Percentiles rank a stretch among this genome's conserved stretches.
These are phyloP conservation scores for Spodoptera frugiperda DNA, from an alignment of 1,140 invertebrate genomes.

Conservation along the genomic window DNA sequence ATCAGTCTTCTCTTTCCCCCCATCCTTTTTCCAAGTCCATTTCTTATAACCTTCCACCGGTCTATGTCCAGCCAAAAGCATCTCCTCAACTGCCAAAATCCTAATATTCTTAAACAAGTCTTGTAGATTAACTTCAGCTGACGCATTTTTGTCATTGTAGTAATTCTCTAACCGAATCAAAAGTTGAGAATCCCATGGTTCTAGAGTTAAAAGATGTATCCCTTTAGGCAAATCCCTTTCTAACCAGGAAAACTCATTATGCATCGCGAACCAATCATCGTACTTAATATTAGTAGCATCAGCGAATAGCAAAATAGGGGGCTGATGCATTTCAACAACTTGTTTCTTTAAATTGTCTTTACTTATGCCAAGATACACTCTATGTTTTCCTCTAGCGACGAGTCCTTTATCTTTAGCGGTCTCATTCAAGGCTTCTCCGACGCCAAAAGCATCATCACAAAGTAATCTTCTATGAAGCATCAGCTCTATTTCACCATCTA, in stretches of 20 bases:
- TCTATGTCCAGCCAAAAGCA: slow-evolving; percentile 90
- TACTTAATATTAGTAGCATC: slow-evolving; percentile 57
- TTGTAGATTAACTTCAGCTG: slow-evolving; percentile 64
- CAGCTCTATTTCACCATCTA: slow-evolving; percentile 91
- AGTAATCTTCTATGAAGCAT: slow-evolving; percentile 96
- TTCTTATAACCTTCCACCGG: slow-evolving; percentile 84
- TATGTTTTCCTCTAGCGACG: slow-evolving; percentile 92
- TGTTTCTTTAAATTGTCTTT: slow-evolving; percentile 53
- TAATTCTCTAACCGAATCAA: slow-evolving; percentile 96
- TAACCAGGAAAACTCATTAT: slow-evolving; percentile 63
- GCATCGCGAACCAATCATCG: slow-evolving; percentile 62
- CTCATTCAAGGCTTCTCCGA: slow-evolving; percentile 97
- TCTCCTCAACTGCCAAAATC: slow-evolving; percentile 88
- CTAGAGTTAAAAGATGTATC: slow-evolving; percentile 95
- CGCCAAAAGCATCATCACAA: slow-evolving; percentile 96
- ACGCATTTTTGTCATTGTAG: slow-evolving; percentile 88
- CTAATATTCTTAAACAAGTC: slow-evolving; percentile 87
- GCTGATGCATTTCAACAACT: slow-evolving; percentile 61
- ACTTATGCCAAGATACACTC: slow-evolving; percentile 53
- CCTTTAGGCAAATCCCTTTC: slow-evolving; percentile 89
- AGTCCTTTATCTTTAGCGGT: slow-evolving; percentile 91
- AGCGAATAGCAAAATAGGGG: slow-evolving; percentile 66
- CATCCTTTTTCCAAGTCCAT: slow-evolving; percentile 77
- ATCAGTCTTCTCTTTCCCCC: slow-evolving; percentile 45
- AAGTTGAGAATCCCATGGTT: slow-evolving; percentile 91